Evolutionary conservation across 2,797 vertebrate species (phyloP), one percentile per base, ranked within the genome.

Genomic region (Premnoplex brunnescens): DNA sequence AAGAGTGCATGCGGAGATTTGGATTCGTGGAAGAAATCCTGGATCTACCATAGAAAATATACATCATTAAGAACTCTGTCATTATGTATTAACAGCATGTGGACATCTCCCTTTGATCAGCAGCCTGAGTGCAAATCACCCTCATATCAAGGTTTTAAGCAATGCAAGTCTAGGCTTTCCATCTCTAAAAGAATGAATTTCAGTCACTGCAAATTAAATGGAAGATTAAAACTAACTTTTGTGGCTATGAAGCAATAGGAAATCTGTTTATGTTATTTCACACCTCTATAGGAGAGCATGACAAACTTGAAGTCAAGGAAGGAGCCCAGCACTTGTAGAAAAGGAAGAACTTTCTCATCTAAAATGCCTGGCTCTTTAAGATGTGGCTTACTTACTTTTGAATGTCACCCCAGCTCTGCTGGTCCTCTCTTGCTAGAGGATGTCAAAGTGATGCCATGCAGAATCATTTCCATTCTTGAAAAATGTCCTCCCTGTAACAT

Each of bases 61-160:
- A 43, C 51, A 74, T 73, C 66, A 62, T 92, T 95, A 95, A 94
- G 62, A 95, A 77, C 27, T 71, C 59, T 89, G 79, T 92, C 43
- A 7, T 86, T 91, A 79, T 82, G 30, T 88, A 77, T 96, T 95
- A 96, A 88, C 60, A 81, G 37, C 63, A 60, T 54, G 60, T 84
- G 78, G 66, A 79, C 86, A 86, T 72, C 63, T 93, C 69, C 59
- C 88, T 95, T 95, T 96, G 69, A 94, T 92, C 85, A 82, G 34
- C 37, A 85, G 44, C 36, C 76, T 89, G 69, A 88, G 60, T 60
- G 60, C 68, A 93, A 91, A 88, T 87, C 55, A 63, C n/a, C n/a
- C 51, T 75, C 30, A 36, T 89, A 67, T 56, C 51, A 80, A 91
- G 39, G 56, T 60, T 89, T 85, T 81, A 89, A 34, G 66, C 41